Evolutionary conservation across 2,797 vertebrate genomes (phyloP), one percentile per base, ranked within the genome.

Genomic region (Cichlasoma orientale): DNA sequence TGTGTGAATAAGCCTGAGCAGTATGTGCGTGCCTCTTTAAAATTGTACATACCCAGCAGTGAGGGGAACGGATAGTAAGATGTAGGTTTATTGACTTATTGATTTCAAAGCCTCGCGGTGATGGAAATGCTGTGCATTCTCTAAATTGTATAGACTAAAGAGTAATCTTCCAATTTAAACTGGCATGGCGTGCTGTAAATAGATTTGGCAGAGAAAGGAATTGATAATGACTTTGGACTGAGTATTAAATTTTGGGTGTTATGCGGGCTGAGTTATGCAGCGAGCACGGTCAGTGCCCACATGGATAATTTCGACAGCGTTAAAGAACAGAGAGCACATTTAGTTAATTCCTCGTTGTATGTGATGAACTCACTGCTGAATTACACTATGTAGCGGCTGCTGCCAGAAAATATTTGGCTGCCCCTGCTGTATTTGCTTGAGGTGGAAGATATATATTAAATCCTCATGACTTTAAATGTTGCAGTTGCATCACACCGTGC

Each of bases 121-220:
- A 92, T 91, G 88, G 85, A 90, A 92, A 89, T 31, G 78, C 84
- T 81, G 38, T 68, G 81, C 89, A 81, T 89, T 89, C 82, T 82
- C 85, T 88, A 90, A 92, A 92, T 81, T 87, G 82, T 91, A 87
- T 82, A 68, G 90, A 90, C 89, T 87, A 86, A 91, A 86, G 89
- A 92, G 84, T 92, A 92, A 94, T 94, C 90, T 91, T 88, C 90
- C 91, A 88, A 92, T 92, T 91, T 88, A 77, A 89, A 85, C 82
- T 72, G 86, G 85, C 68, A 52, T 23, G 50, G 77, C 77, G 53
- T n/a, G 80, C 83, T 90, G 88, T 90, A 90, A 90, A 89, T 90
- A 84, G 89, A 88, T 85, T 74, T 86, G 82, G 77, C 84, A 50
- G 75, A 70, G 88, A 85, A 81, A 85, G 78, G 82, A 83, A 86